phyloP scores from a whole-genome alignment of 2,797 vertebrate genomes.

The Hydrophis major region DNA sequence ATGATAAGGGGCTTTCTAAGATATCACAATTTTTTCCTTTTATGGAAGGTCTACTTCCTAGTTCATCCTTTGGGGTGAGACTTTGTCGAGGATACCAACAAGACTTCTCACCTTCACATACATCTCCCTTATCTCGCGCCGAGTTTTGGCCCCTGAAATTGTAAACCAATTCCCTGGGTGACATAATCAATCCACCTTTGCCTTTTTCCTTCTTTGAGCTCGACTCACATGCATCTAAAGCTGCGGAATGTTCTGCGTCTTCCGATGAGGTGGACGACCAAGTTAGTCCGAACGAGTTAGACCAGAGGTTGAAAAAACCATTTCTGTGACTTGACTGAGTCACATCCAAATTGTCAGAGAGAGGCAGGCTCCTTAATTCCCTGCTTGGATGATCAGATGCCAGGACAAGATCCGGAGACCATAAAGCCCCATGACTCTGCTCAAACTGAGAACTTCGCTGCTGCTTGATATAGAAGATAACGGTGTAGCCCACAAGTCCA shows the following conservation, averaged over 20 bases:
- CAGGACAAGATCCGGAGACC: conserved; percentile 33
- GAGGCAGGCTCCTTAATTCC: conserved; percentile 56
- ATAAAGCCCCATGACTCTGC: conserved; percentile 27
- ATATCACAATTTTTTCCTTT: conserved; percentile 22
- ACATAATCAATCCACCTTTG: conserved; percentile 24
- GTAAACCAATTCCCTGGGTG: conserved; percentile 33
- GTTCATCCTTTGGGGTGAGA: conserved; percentile 20
- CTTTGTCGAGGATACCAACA: conserved; percentile 16
- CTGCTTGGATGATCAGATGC: conserved; percentile 41
- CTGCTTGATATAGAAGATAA: conserved; percentile 65
- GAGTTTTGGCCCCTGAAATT: conserved; percentile 41
- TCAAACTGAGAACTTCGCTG: conserved; percentile 47
- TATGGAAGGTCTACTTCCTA: conserved; percentile 24
- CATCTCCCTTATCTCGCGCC: conserved; percentile 30
- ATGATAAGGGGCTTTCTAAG: conserved; percentile 33
- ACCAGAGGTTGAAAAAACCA: conserved; percentile 60
- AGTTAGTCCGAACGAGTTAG: conserved; percentile 69
- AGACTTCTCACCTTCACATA: conserved; percentile 31
- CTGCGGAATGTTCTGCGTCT: conserved; percentile 55
- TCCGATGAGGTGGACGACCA: conserved; percentile 59
- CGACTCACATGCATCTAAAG: conserved; percentile 44
- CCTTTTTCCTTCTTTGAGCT: conserved; percentile 44
- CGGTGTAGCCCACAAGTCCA: conserved; percentile 64
- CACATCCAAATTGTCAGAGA: conserved; percentile 43
- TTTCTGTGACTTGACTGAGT: conserved; percentile 41